A percentile compares a stretch with the other conserved stretches of the same genome.
These are phyloP conservation scores for Dendronephthya gigantea DNA, from an alignment of 64 coral and sea anemone species.

Conservation along the genomic window DNA sequence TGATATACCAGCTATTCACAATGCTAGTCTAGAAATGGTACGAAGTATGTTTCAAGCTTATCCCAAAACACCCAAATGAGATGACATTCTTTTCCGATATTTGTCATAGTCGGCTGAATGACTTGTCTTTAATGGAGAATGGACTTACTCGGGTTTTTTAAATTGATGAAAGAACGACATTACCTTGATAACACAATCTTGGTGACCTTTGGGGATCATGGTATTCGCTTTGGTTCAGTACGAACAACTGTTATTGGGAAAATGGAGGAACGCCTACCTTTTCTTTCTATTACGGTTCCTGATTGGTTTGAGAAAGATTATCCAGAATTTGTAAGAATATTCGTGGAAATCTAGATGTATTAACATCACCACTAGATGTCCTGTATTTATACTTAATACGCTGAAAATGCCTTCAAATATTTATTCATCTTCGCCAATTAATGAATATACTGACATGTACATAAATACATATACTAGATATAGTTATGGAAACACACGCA, in stretches of 20 bases:
- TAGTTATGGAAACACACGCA: too few relatives aligned
- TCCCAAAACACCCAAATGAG: neutral
- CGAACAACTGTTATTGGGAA: slow-evolving; percentile 15
- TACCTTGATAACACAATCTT: slow-evolving; percentile 26
- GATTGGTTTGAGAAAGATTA: slow-evolving; percentile 21
- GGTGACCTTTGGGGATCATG: slow-evolving; percentile 20
- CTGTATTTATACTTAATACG: too few relatives aligned
- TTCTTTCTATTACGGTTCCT: slow-evolving; percentile 28
- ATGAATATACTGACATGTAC: too few relatives aligned
- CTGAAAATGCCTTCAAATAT: too few relatives aligned
- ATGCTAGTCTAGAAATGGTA: neutral
- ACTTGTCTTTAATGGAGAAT: slow-evolving; percentile 16
- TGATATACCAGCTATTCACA: neutral
- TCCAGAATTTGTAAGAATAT: neutral
- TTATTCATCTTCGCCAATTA: too few relatives aligned
- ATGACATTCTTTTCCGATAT: slow-evolving; percentile 25
- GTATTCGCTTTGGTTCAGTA: neutral
- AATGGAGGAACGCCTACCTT: slow-evolving; percentile 29
- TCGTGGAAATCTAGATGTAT: neutral
- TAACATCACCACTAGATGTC: slow-evolving; percentile 21
- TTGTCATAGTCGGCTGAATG: slow-evolving; percentile 8
- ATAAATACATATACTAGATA: too few relatives aligned
- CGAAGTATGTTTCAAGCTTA: slow-evolving; percentile 16
- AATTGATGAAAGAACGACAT: neutral
- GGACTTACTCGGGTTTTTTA: slow-evolving; percentile 1